Conservation (phyloP, 1,140 invertebrate genomes). For the Bombus superbus region DNA sequence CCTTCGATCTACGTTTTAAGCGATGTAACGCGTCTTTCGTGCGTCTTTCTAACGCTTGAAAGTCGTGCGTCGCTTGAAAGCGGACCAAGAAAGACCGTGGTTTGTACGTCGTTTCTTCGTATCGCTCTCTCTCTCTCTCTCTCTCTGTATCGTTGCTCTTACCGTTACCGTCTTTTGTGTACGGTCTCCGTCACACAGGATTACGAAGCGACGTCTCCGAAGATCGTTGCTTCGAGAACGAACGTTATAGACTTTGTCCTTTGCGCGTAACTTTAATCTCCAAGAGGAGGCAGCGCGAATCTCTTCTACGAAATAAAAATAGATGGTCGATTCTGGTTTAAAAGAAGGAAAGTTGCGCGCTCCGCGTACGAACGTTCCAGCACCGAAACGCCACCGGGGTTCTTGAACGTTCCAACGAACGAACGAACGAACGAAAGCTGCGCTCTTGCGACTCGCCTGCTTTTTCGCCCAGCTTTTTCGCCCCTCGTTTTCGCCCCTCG, state of each 20-base stretch:
- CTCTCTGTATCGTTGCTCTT: background rate
- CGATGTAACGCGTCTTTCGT: background rate
- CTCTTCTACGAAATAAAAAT: background rate
- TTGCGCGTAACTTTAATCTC: no score
- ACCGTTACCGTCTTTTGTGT: no score
- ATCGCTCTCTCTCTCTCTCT: no score
- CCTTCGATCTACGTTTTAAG: background rate
- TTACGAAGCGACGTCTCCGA: no score
- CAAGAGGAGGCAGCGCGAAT: no score
- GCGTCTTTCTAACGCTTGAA: background rate
- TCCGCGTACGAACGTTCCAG: background rate
- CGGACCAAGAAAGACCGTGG: background rate
- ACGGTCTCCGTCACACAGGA: no score
- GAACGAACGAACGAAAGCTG: background rate
- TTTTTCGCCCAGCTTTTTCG: slow-evolving; percentile 75
- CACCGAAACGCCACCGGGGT: no score
- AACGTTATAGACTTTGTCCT: no score
- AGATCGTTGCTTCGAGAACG: no score
- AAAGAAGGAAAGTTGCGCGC: background rate
- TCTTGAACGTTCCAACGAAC: background rate
- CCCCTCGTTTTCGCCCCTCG: no score
- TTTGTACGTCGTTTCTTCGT: background rate
- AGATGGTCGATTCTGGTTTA: no score
- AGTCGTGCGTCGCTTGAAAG: background rate
- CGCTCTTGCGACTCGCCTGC: slow-evolving; percentile 59